These are phyloP conservation scores for Dicyrtomina minuta DNA, from an alignment of 2,888 invertebrate genomes.

Conservation along the genomic window DNA sequence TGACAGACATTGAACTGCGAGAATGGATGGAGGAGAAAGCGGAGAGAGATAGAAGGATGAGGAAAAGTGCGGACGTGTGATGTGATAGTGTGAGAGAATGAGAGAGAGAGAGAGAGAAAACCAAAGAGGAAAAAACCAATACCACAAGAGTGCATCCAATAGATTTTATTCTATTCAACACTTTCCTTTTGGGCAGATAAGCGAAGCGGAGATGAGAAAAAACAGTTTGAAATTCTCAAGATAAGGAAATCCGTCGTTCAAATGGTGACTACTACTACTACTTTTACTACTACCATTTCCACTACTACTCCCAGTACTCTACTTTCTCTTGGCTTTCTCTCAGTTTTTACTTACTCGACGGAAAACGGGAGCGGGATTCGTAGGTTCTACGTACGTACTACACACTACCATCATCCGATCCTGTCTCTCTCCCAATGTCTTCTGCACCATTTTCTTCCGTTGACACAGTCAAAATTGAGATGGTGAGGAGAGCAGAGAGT, in stretches of 20 bases:
- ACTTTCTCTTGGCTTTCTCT: neutral
- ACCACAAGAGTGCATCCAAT: slow-evolving; percentile 5
- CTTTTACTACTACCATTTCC: too few relatives aligned
- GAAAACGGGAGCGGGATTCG: too few relatives aligned
- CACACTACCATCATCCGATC: neutral
- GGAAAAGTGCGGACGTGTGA: too few relatives aligned
- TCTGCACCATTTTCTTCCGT: too few relatives aligned
- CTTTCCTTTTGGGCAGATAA: slow-evolving; percentile 1
- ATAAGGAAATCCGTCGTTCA: slow-evolving; percentile 33
- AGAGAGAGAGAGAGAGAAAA: neutral
- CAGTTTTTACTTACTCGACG: too few relatives aligned
- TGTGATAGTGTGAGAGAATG: too few relatives aligned
- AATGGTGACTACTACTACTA: slow-evolving; percentile 13
- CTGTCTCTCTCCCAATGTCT: neutral
- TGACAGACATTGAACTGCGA: too few relatives aligned
- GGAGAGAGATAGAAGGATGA: too few relatives aligned
- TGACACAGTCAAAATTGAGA: too few relatives aligned
- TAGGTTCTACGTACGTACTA: too few relatives aligned
- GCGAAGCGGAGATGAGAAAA: slow-evolving; percentile 30
- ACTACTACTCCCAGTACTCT: neutral
- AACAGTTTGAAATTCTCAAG: slow-evolving; percentile 28
- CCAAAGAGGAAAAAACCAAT: slow-evolving; percentile 12
- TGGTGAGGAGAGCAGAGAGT: too few relatives aligned
- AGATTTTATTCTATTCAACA: slow-evolving; percentile 29
- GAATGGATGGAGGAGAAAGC: too few relatives aligned